These are phyloP conservation scores for Lingula anatina DNA, from an alignment of 2,888 invertebrate species.

Conservation along the genomic window DNA sequence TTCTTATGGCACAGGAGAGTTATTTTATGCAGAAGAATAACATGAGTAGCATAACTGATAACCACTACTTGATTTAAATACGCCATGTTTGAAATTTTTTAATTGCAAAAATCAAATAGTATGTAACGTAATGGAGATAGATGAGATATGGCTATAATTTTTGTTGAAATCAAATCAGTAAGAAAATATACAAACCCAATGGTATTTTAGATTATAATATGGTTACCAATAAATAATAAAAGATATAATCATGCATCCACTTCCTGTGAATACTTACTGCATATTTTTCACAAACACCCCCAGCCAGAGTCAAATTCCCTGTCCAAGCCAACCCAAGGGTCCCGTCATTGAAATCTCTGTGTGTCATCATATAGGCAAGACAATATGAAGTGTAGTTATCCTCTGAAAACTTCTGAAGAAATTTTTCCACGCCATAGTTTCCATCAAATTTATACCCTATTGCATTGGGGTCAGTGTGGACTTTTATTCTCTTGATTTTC, in stretches of 20 bases:
- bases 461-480: conserved; percentile 82
- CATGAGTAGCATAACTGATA: too few species aligned
- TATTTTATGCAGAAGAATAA: too few species aligned
- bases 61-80: too few species aligned
- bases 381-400: conserved; percentile 98
- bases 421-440: conserved; percentile 31
- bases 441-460: conserved; percentile 78
- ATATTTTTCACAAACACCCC: conserved; percentile 96
- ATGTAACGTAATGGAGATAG: too few species aligned
- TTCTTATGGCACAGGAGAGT: neutral
- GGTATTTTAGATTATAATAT: too few species aligned
- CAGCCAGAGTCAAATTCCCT: conserved; percentile 70
- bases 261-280: conserved; percentile 18
- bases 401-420: conserved; percentile 65
- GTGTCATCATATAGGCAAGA: conserved; percentile 96
- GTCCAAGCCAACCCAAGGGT: conserved; percentile 98
- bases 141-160: too few species aligned
- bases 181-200: too few species aligned
- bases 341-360: conserved; percentile 95
- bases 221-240: too few species aligned
- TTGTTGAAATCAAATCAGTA: too few species aligned
- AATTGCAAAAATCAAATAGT: too few species aligned
- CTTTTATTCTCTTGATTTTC: conserved; percentile 93
- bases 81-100: too few species aligned
- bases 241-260: too few species aligned